Conservation (phyloP, 2,113 vertebrate species). For the Spizaetus ornatus region DNA sequence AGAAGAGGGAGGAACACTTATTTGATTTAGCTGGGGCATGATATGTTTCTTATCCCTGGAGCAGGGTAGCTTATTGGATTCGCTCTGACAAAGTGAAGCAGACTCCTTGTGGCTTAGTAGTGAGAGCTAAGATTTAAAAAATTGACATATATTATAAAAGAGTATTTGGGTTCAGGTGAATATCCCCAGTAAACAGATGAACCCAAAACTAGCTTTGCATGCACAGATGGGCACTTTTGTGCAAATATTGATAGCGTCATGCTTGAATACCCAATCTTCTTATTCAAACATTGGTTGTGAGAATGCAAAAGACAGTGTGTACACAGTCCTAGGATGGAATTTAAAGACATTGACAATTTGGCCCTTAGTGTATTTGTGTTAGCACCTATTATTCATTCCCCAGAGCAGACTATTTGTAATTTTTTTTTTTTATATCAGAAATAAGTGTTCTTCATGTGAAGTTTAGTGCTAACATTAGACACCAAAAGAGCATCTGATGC, state of each 20-base stretch:
- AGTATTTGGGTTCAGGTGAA: background rate
- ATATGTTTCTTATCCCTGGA: background rate
- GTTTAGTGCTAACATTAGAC: background rate
- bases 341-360: background rate
- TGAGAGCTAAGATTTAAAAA: background rate
- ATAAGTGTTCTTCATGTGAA: background rate
- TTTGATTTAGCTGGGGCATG: background rate
- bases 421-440: background rate
- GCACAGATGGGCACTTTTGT: background rate
- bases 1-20: background rate
- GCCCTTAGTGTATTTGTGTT: background rate
- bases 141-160: background rate
- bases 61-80: background rate
- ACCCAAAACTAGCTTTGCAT: background rate
- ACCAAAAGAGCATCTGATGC: background rate
- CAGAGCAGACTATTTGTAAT: background rate
- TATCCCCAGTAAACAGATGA: background rate
- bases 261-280: background rate
- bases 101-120: background rate
- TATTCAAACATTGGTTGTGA: background rate
- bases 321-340: background rate
- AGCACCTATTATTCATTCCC: background rate
- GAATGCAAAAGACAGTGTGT: background rate
- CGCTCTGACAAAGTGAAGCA: background rate
- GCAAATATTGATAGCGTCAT: background rate